Base-by-base conservation (phyloP, 1,140 invertebrate genomes). In the Colletes gigas region DNA sequence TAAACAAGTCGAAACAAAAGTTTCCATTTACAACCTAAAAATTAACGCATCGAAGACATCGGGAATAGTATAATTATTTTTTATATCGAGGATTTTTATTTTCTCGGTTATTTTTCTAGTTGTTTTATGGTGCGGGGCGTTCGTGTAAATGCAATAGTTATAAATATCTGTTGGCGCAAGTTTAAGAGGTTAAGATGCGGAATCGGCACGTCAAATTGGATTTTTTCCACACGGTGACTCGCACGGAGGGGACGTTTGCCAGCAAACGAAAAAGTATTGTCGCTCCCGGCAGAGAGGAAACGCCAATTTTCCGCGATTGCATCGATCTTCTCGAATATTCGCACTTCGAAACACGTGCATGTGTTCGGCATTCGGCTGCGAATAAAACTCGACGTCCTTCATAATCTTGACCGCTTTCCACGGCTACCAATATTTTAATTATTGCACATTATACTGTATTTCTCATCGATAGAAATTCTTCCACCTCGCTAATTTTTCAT, bases 131-230 rank as follows among this genome's bases (percentile, higher is more conserved):
- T 44, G 14, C 30, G n/a, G 3, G 52, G 39, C 50, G 19, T 44
- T 19, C 5, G 19, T 59, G 8, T 17, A 57, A 17, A 44, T n/a
- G 62, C 21, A 59, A 57, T 21, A 79, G 60, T 79, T 73, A 79
- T 57, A 52, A 87, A 87, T 83, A 86, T 82, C 78, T 75, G 79
- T 60, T 47, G 78, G 82, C 57, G 69, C 85, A 83, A 67, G 85
- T 86, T 82, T 78, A 82, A 87, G 63, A 66, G 78, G 84, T 82
- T 87, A 87, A 87, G 78, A 72, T 75, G 44, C 71, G 78, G 80
- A 84, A 88, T 87, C 86, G 79, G 78, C 82, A 79, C 78, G 83
- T 84, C 83, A 84, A 84, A 88, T 87, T 87, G 86, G 79, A 88
- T 87, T 84, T 87, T 87, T 87, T 88, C 82, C 83, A 74, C 82